A percentile compares a stretch with the other conserved stretches of the same genome.
Evolutionary conservation across 2,888 invertebrate species (phyloP).

Genomic region (Nycteola revayana): DNA sequence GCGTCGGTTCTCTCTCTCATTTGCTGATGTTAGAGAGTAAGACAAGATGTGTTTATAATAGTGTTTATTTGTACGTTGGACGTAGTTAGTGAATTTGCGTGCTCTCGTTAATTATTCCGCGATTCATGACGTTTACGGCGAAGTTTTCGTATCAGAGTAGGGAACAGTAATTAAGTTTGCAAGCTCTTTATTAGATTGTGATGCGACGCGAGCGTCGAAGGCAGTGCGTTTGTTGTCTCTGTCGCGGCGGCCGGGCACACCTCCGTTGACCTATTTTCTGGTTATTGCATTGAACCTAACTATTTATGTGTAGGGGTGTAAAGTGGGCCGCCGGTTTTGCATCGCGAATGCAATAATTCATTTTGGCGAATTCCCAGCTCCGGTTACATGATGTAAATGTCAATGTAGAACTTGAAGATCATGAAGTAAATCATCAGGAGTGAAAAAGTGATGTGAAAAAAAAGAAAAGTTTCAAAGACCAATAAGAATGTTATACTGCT

Average conservation of each 20-base stretch:
- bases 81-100: conserved; percentile 31
- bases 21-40: conserved; percentile 57
- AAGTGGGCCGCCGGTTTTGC: conserved; percentile 68
- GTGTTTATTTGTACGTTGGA: conserved; percentile 40
- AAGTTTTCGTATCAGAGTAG: conserved; percentile 22
- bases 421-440: conserved; percentile 7
- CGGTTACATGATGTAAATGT: conserved; percentile 12
- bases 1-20: conserved; percentile 58
- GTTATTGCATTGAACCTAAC: conserved; percentile 76
- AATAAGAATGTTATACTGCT: conserved; percentile 22
- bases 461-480: conserved; percentile 14
- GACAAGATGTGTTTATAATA: conserved; percentile 46
- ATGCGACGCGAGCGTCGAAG: conserved; percentile 53
- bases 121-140: conserved; percentile 20
- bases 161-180: conserved; percentile 49
- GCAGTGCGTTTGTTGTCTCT: conserved; percentile 63
- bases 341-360: conserved; percentile 50
- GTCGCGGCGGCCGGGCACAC: conserved; percentile 73
- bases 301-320: conserved; percentile 73
- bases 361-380: conserved; percentile 30
- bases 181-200: conserved; percentile 52
- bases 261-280: conserved; percentile 81
- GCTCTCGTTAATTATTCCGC: conserved; percentile 33
- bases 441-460: conserved; percentile 17
- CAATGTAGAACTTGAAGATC: conserved; percentile 11